A percentile compares a stretch with the other conserved stretches of the same genome.
phyloP scores from a whole-genome alignment of 2,113 vertebrate genomes.

The Rhea pennata region DNA sequence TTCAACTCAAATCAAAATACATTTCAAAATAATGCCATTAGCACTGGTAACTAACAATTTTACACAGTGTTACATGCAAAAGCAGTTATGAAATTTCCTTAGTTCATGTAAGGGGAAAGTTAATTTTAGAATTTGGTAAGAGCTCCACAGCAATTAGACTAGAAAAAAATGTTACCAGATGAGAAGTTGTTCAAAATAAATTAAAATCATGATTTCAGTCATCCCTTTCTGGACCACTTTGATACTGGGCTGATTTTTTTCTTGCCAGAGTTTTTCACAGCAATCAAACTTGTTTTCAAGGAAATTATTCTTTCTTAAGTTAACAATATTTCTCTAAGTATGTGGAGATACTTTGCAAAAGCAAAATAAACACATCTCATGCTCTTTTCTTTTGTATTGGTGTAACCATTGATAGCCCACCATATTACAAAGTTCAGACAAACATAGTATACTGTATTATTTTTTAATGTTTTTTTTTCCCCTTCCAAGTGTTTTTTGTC shows the following conservation, averaged over 20 bases:
- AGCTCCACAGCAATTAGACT: slow-evolving; percentile 74
- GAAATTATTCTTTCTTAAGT: slow-evolving; percentile 6
- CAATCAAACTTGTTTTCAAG: slow-evolving; percentile 21
- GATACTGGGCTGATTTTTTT: not conserved
- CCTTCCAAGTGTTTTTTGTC: not conserved
- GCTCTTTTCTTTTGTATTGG: not conserved
- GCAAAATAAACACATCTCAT: not conserved
- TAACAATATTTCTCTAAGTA: not conserved
- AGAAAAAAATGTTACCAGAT: slow-evolving; percentile 78
- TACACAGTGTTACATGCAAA: slow-evolving; percentile 41
- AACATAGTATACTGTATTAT: not conserved
- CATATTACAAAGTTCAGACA: not conserved
- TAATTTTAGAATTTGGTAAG: slow-evolving; percentile 73
- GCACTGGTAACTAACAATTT: not conserved
- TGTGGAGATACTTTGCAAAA: not conserved
- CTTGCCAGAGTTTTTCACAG: slow-evolving; percentile 19
- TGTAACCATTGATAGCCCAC: not conserved
- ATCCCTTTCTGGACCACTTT: not conserved
- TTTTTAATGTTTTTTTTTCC: slow-evolving; percentile 49
- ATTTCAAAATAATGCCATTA: slow-evolving; percentile 32
- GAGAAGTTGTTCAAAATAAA: slow-evolving; percentile 72
- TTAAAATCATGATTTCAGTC: slow-evolving; percentile 58
- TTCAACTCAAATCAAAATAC: slow-evolving; percentile 13
- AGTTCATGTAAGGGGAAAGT: slow-evolving; percentile 76
- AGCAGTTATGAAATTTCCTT: slow-evolving; percentile 71